These are phyloP conservation scores for Xerus inauris DNA, from an alignment of 2,113 vertebrate species.

Conservation along the genomic window DNA sequence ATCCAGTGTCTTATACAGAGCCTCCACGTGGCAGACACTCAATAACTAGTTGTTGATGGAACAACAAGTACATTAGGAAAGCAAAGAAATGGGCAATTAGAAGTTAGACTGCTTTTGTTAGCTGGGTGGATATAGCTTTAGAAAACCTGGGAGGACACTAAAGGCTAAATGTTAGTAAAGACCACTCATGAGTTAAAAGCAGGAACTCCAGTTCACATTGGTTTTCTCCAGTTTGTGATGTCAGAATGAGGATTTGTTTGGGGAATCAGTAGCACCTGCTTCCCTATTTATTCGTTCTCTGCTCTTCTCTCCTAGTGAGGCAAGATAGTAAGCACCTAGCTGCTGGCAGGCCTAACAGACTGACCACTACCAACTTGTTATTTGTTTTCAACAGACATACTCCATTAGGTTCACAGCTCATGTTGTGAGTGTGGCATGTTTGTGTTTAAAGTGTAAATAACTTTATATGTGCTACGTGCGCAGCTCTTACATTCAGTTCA, in stretches of 20 bases:
- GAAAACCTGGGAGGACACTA: neutral
- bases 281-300: conserved; percentile 3
- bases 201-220: conserved; percentile 21
- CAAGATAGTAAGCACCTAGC: neutral
- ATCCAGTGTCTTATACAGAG: neutral
- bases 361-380: neutral
- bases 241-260: conserved; percentile 44
- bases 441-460: conserved; percentile 83
- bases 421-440: conserved; percentile 68
- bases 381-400: conserved; percentile 71
- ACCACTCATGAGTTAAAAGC: conserved; percentile 17
- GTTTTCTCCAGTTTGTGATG: conserved; percentile 24
- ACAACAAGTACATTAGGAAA: neutral
- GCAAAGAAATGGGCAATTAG: neutral
- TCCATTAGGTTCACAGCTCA: conserved; percentile 66
- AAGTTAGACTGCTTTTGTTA: neutral
- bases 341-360: neutral
- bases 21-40: neutral
- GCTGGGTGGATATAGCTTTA: neutral
- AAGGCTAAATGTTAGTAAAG: neutral
- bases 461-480: neutral
- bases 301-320: neutral
- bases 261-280: neutral
- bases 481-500: neutral
- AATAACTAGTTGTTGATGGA: neutral